These are phyloP conservation scores for Chrysotoxum bicinctum DNA, from an alignment of 2,888 invertebrate genomes.

Conservation along the genomic window DNA sequence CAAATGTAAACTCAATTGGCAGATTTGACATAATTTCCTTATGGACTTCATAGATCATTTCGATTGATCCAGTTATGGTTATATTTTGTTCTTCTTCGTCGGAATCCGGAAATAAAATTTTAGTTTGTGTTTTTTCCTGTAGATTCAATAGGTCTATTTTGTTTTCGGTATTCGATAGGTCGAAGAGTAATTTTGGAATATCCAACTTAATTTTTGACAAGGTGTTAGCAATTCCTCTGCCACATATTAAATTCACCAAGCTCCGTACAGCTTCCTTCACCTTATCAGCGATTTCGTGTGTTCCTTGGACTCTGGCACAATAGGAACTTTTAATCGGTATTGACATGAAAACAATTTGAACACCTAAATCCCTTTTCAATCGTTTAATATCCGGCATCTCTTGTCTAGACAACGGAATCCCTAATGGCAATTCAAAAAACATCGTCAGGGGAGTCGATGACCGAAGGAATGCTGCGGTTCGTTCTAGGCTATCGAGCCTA, in stretches of 20 bases:
- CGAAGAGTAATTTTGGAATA: conserved; percentile 96
- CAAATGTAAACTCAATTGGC: conserved; percentile 96
- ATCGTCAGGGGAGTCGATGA: conserved; percentile 95
- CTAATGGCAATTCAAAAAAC: conserved; percentile 94
- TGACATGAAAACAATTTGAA: conserved; percentile 92
- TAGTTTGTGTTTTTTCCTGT: conserved; percentile 92
- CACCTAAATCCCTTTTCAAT: conserved; percentile 93
- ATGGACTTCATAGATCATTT: conserved; percentile 93
- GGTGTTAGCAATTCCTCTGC: conserved; percentile 86
- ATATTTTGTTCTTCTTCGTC: conserved; percentile 92
- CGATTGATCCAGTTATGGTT: conserved; percentile 93
- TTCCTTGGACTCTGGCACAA: conserved; percentile 93
- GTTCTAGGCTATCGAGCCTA: conserved; percentile 93
- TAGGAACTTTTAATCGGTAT: conserved; percentile 92
- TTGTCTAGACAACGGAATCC: conserved; percentile 88
- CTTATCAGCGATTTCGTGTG: conserved; percentile 92
- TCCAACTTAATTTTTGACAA: conserved; percentile 95
- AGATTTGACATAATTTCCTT: conserved; percentile 95
- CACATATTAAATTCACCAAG: conserved; percentile 84
- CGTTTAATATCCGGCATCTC: conserved; percentile 90
- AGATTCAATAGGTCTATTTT: conserved; percentile 91
- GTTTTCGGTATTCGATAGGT: conserved; percentile 91
- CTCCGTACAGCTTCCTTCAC: conserved; percentile 94
- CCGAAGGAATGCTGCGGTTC: conserved; percentile 92
- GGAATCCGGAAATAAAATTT: conserved; percentile 95